A percentile compares a stretch with the other conserved stretches of the same genome.
Evolutionary conservation across 1,140 invertebrate genomes (phyloP).

Genomic region (Teleogryllus occipitalis): DNA sequence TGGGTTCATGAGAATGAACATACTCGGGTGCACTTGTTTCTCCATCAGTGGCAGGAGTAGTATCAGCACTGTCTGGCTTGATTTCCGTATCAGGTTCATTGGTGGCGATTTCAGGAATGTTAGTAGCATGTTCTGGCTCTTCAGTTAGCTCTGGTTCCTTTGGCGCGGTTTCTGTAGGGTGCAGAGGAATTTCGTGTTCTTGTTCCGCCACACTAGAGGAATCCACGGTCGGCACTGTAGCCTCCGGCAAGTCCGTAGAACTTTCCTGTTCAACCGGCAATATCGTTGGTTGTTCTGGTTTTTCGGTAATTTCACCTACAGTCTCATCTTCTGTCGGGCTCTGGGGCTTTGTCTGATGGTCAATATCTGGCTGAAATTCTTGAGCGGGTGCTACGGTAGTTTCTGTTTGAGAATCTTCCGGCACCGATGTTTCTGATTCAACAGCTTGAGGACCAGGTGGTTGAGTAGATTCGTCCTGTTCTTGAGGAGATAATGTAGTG

Average conservation of each 20-base stretch:
- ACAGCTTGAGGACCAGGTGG: neutral
- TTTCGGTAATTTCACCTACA: no score
- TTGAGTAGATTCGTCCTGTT: no score
- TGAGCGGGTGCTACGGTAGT: neutral
- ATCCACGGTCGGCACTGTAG: neutral
- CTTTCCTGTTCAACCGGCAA: slow-evolving; percentile 1
- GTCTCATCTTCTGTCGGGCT: no score
- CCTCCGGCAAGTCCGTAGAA: neutral
- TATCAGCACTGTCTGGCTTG: neutral
- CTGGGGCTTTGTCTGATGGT: no score
- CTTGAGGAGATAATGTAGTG: neutral
- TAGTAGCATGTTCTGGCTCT: neutral
- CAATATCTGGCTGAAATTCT: neutral
- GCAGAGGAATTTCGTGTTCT: neutral
- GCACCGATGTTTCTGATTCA: neutral
- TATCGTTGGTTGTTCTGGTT: neutral
- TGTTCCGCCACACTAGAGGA: neutral
- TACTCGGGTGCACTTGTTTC: neutral
- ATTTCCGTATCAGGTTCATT: neutral
- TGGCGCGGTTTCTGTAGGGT: neutral
- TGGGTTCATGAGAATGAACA: no score
- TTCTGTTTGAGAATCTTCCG: neutral
- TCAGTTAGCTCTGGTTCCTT: neutral
- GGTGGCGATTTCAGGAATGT: neutral
- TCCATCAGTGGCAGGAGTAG: neutral